phyloP scores from a whole-genome alignment of 2,113 vertebrate genomes.

The Zosterops pallidus region DNA sequence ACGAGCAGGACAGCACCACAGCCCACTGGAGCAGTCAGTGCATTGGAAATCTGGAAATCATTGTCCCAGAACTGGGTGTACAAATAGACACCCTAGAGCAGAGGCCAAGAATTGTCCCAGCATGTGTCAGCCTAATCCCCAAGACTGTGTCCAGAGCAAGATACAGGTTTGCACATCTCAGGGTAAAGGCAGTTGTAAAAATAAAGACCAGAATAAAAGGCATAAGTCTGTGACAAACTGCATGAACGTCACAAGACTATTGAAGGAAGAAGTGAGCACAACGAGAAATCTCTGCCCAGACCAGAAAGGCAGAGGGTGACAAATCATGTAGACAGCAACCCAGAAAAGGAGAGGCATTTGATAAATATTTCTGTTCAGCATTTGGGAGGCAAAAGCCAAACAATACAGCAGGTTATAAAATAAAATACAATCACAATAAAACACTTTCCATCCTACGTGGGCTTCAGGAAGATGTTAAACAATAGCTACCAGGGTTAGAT shows the following conservation, averaged over 20 bases:
- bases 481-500: not conserved
- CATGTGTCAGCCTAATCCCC: accelerated
- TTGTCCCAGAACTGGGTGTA: accelerated
- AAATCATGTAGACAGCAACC: not conserved
- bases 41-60: not conserved
- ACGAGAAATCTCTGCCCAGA: not conserved
- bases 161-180: not conserved
- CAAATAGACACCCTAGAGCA: not conserved
- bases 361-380: not conserved
- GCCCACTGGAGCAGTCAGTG: not conserved
- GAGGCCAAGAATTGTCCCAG: not conserved
- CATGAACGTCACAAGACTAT: not conserved
- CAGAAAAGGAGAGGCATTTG: not conserved
- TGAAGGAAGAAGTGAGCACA: not conserved
- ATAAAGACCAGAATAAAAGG: not conserved
- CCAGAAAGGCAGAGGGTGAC: not conserved
- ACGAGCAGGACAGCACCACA: not conserved
- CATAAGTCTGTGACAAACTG: not conserved
- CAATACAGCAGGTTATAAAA: not conserved
- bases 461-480: slow-evolving; percentile 39
- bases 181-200: not conserved
- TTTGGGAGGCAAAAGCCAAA: slow-evolving; percentile 29
- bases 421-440: not conserved
- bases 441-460: not conserved
- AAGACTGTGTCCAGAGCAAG: not conserved